Evolutionary conservation across 2,797 vertebrate species (phyloP), one percentile per base, ranked within the genome.

Genomic region (Betta splendens): DNA sequence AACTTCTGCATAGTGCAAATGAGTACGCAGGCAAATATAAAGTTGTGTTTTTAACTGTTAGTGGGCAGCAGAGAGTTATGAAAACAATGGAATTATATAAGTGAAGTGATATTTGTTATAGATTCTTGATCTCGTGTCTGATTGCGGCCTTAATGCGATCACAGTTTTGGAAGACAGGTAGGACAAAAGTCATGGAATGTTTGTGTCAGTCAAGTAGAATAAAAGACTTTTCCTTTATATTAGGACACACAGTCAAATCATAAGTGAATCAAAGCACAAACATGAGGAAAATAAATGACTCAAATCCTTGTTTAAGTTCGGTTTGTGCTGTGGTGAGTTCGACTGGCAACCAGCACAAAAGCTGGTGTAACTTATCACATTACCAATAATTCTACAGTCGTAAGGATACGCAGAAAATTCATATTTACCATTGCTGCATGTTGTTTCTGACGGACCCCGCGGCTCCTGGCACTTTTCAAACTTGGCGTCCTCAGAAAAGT

Each of bases 341-440:
- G 44, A 20, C 44, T 51, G 22, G 29, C 49, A 59, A 58, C 1
- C n/a, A 20, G 16, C 35, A 38, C 23, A 59, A 5, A 47, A 46
- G 47, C 67, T 56, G 12, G 12, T n/a, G n/a, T n/a, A n/a, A n/a
- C n/a, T n/a, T n/a, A n/a, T n/a, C n/a, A n/a, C n/a, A n/a, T n/a
- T n/a, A n/a, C n/a, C n/a, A n/a, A n/a, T 43, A 7, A 13, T 20
- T 23, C 4, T 13, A 4, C 8, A n/a, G n/a, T 10, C 12, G 15
- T 46, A 46, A 43, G 11, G 37, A 45, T 26, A 40, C 66, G 48
- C 25, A 68, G 23, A 58, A 65, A 75, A 74, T 25, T 68, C 28
- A 87, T 88, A 92, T 88, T 93, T 89, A 93, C 92, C 92, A 93
- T 93, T 84, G 87, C 85, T 90, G 91, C 91, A 93, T 93, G 88